Base-by-base conservation (phyloP, 2,797 vertebrate species). In the Oophaga sylvatica region DNA sequence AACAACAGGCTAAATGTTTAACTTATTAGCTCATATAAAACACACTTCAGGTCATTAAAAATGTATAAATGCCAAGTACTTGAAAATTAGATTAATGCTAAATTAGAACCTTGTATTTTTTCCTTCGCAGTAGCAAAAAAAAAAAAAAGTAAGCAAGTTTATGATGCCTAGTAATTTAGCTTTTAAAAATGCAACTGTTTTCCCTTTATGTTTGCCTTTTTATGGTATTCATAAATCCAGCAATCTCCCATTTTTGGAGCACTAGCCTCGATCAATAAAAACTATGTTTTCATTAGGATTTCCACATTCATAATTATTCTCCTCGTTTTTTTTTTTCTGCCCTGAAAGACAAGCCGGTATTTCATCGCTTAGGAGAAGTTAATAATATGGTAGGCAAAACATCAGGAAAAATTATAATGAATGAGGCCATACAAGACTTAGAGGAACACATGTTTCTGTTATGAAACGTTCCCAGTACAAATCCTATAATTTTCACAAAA, bases 341-440 rank as follows among this genome's bases (percentile, higher is more conserved):
- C 15, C 65, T 90, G 90, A 94, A 93, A 95, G 94, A 95, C 95
- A 96, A 95, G 93, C 93, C 92, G 92, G 92, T 94, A 92, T 95
- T 96, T 95, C 95, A 95, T 94, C 93, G 93, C 94, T 93, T 94
- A 94, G 92, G 92, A 93, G 93, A 95, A 94, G 93, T 94, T 95
- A 95, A 95, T 95, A 95, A 95, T 95, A 95, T 94, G 93, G 95
- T 94, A 95, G 94, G 95, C 95, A 95, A 95, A 95, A 94, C 94
- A 94, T 95, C 93, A 95, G 94, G 94, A 94, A 95, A 95, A 96
- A 95, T 95, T 94, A 95, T 94, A 94, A 94, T 96, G 95, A 96
- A 95, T 95, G 94, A 95, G 94, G 94, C 94, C 93, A 95, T 95
- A 95, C 94, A 95, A 93, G 94, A 93, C 90, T 80, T 90, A 92